A percentile compares a stretch with the other conserved stretches of the same genome.
Conservation (phyloP, 2,113 vertebrate species). For the Megaleporinus macrocephalus region DNA sequence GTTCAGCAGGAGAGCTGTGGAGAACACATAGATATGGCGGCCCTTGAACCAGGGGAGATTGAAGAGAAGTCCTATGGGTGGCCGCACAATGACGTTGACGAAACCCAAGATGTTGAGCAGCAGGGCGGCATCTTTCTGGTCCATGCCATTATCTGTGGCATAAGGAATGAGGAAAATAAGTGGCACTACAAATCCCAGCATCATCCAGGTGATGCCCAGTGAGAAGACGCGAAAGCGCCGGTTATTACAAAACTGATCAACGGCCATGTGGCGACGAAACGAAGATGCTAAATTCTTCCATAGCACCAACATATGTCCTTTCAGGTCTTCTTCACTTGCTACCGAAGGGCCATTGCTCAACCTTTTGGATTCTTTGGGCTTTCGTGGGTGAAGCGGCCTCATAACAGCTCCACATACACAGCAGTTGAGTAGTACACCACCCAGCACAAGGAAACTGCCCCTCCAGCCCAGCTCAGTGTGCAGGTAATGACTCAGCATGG, state of each 20-base stretch:
- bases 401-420: conserved; percentile 91
- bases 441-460: conserved; percentile 89
- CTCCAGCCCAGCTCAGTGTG: conserved; percentile 88
- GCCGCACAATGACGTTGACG: conserved; percentile 89
- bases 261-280: conserved; percentile 84
- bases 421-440: conserved; percentile 87
- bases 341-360: conserved; percentile 55
- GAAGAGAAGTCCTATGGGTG: conserved; percentile 79
- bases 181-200: conserved; percentile 87
- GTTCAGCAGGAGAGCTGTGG: conserved; percentile 76
- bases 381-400: conserved; percentile 80
- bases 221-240: conserved; percentile 79
- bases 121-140: conserved; percentile 80
- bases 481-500: conserved; percentile 84
- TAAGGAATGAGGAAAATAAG: conserved; percentile 90
- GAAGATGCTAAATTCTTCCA: conserved; percentile 36
- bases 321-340: conserved; percentile 16
- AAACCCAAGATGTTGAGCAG: conserved; percentile 87
- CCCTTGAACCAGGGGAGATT: conserved; percentile 76
- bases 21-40: conserved; percentile 84
- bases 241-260: conserved; percentile 86
- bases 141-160: conserved; percentile 77
- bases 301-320: not conserved
- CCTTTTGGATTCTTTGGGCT: conserved; percentile 50
- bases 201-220: conserved; percentile 85